phyloP scores from a whole-genome alignment of 2,113 vertebrate genomes.

The Marcusenius ussheri region DNA sequence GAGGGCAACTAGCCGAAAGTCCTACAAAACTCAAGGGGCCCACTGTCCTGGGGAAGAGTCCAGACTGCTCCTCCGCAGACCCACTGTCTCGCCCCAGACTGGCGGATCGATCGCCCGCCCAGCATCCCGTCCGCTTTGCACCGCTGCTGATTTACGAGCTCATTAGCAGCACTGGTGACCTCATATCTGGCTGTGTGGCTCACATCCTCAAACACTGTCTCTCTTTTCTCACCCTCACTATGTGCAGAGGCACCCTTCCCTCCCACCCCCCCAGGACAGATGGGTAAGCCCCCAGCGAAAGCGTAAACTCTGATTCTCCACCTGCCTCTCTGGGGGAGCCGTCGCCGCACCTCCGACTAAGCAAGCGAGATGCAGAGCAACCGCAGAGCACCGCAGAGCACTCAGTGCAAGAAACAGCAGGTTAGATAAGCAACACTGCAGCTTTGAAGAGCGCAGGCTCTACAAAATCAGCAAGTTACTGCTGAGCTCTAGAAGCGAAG shows the following conservation, averaged over 20 bases:
- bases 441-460: not conserved
- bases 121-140: not conserved
- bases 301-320: not conserved
- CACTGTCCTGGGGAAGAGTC: not conserved
- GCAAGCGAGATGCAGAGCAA: not conserved
- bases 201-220: not conserved
- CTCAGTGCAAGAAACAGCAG: not conserved
- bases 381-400: too few species aligned
- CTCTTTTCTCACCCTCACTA: not conserved
- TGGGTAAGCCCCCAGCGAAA: not conserved
- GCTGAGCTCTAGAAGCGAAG: not conserved
- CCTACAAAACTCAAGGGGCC: not conserved
- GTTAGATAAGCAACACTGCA: not conserved
- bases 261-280: not conserved
- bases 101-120: not conserved
- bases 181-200: slow-evolving; percentile 38
- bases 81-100: not conserved
- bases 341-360: not conserved
- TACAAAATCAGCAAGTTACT: not conserved
- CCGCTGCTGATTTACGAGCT: slow-evolving; percentile 40
- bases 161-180: slow-evolving; percentile 40
- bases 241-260: not conserved
- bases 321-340: not conserved
- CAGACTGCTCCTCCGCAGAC: not conserved
- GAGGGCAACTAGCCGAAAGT: not conserved